Evolutionary conservation across 2,113 vertebrate genomes (phyloP), one percentile per base, ranked within the genome.

Genomic region (Tachycineta bicolor): DNA sequence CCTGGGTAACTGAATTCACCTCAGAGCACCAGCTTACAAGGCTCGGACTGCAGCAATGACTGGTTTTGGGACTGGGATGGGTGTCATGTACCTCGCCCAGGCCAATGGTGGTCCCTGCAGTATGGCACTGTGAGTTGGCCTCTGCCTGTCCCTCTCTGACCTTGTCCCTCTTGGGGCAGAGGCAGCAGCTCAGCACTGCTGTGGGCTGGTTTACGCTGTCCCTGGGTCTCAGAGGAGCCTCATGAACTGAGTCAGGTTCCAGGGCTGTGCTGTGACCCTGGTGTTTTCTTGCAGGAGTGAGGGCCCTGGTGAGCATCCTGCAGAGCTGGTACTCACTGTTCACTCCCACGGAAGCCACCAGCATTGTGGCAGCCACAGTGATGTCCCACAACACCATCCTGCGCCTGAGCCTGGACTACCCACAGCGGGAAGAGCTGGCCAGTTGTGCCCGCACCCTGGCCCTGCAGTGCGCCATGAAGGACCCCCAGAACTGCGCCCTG

Each of bases 261-360:
- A 94, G 79, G 93, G 73, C 87, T 87, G 49, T 65, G 69, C 79
- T 29, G 0, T 92, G 86, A 97, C 86, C 69, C 33, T 11, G 6
- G 14, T 92, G 21, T 92, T 93, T 82, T 98, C 75, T 89, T 91
- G 95, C 97, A 98, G 99, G 99, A 84, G 98, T 99, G 93, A 98
- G 99, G 73, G 99, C 99, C 14, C 96, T 99, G 88, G 99, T 99
- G 95, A 99, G 99, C 98, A 99, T 99, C 96, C 90, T 99, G 89
- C 99, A 99, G 98, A 99, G 99, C 97, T 99, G 99, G 99, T 99
- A 99, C 97, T 99, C 99, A 1, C 98, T 99, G 82, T 99, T 99
- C 98, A 99, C 99, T 2, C 99, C 99, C 3, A 99, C 99, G 2
- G 99, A 99, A 97, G 99, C 99, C 96, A 99, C 99, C 89, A 99